phyloP scores from a whole-genome alignment of 2,797 vertebrate species.

The Semotilus atromaculatus region DNA sequence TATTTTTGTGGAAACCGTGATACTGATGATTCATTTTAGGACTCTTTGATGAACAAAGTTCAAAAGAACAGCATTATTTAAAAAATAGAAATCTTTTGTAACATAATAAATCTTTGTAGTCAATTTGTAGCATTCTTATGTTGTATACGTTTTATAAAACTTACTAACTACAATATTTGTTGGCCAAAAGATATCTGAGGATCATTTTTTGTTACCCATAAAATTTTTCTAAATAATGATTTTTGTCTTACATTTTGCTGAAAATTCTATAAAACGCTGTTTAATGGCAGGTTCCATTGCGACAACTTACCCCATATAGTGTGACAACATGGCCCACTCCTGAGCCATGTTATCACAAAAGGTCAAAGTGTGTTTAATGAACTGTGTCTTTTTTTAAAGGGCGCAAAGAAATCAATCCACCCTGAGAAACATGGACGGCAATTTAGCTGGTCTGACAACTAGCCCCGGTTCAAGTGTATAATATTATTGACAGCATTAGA shows the following conservation, averaged over 20 bases:
- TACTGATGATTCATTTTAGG: background rate
- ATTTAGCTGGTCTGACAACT: background rate
- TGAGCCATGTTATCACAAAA: slow-evolving; percentile 6
- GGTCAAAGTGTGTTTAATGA: background rate
- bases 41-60: background rate
- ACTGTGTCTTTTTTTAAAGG: background rate
- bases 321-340: background rate
- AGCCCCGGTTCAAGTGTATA: background rate
- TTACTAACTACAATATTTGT: background rate
- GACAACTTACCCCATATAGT: background rate
- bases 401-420: slow-evolving; percentile 10
- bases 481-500: background rate
- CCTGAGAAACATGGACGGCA: background rate
- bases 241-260: background rate
- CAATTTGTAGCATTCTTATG: background rate
- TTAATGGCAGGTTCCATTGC: background rate
- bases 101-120: background rate
- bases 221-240: background rate
- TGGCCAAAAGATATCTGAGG: background rate
- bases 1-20: background rate
- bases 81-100: background rate
- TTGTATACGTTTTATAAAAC: background rate
- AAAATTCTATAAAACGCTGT: background rate
- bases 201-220: background rate
- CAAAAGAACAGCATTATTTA: background rate